A percentile compares a stretch with the other conserved stretches of the same genome.
Conservation (phyloP, 2,888 invertebrate species). For the Synergus umbraculus region DNA sequence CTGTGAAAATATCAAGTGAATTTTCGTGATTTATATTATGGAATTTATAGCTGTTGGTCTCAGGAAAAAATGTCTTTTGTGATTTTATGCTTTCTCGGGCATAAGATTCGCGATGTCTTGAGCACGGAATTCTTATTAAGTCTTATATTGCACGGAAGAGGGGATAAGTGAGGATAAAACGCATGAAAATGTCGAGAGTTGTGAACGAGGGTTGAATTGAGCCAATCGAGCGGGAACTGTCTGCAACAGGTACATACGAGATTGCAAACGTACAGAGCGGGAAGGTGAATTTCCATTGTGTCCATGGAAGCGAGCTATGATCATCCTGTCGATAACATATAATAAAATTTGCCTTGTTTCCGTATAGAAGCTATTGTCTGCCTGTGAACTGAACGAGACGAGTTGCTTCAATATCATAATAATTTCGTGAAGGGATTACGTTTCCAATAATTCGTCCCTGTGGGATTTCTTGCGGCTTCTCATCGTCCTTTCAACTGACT, state of each 20-base stretch:
- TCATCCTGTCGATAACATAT: conserved; percentile 37
- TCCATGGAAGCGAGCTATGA: conserved; percentile 11
- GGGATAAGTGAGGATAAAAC: neutral
- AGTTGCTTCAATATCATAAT: conserved; percentile 1
- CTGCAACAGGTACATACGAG: conserved; percentile 56
- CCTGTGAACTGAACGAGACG: neutral
- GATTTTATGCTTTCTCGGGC: too few relatives aligned
- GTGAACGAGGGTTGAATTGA: neutral
- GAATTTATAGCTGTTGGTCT: too few relatives aligned
- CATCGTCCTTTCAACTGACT: neutral
- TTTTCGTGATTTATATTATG: too few relatives aligned
- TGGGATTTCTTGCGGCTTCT: neutral
- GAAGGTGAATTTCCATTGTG: neutral
- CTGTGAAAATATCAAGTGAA: too few relatives aligned
- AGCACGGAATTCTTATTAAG: too few relatives aligned
- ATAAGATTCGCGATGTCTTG: too few relatives aligned
- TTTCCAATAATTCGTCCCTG: neutral
- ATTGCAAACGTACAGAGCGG: conserved; percentile 25
- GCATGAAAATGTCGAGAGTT: neutral
- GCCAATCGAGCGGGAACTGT: conserved; percentile 48
- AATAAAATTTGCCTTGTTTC: conserved; percentile 25
- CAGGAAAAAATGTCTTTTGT: too few relatives aligned
- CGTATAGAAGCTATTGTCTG: neutral
- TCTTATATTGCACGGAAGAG: neutral
- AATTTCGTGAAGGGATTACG: neutral